Conservation (phyloP, 1,140 invertebrate genomes). For the Lordiphosa collinella region DNA sequence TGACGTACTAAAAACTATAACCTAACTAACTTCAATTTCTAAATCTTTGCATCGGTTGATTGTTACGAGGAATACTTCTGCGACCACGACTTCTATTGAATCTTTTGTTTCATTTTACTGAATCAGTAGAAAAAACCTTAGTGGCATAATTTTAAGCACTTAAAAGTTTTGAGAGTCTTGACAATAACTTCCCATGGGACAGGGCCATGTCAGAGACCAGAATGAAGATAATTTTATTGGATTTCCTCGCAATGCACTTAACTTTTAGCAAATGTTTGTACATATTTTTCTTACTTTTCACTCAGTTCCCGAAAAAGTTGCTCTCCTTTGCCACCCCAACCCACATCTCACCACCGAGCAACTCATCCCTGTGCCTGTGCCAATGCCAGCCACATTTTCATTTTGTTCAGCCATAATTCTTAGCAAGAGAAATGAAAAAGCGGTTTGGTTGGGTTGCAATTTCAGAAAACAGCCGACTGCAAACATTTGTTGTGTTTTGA, state of each 20-base stretch:
- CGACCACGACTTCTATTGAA: too few relatives aligned
- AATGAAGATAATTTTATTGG: conserved; percentile 24
- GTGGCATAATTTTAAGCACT: conserved; percentile 6
- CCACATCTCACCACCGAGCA: not conserved
- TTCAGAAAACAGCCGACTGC: conserved; percentile 53
- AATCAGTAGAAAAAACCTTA: too few relatives aligned
- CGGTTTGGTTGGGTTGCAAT: conserved; percentile 42
- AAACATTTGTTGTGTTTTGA: conserved; percentile 55
- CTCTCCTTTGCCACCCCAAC: conserved; percentile 16
- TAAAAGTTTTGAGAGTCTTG: not conserved
- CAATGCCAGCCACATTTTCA: conserved; percentile 49
- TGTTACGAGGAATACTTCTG: too few relatives aligned
- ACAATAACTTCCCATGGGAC: conserved; percentile 4
- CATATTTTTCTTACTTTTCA: conserved; percentile 5
- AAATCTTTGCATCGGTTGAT: too few relatives aligned
- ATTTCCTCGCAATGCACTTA: conserved; percentile 30
- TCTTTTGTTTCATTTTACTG: conserved; percentile 9
- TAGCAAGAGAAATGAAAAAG: conserved; percentile 35
- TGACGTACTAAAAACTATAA: too few relatives aligned
- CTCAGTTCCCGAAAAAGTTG: conserved; percentile 11
- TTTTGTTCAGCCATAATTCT: conserved; percentile 64
- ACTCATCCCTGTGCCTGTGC: not conserved
- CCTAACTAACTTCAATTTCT: too few relatives aligned
- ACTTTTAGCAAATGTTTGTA: conserved; percentile 22
- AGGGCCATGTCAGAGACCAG: conserved; percentile 2